A percentile compares a stretch with the other conserved stretches of the same genome.
Conservation (phyloP, 2,888 invertebrate genomes). For the Diplolepis rosae region DNA sequence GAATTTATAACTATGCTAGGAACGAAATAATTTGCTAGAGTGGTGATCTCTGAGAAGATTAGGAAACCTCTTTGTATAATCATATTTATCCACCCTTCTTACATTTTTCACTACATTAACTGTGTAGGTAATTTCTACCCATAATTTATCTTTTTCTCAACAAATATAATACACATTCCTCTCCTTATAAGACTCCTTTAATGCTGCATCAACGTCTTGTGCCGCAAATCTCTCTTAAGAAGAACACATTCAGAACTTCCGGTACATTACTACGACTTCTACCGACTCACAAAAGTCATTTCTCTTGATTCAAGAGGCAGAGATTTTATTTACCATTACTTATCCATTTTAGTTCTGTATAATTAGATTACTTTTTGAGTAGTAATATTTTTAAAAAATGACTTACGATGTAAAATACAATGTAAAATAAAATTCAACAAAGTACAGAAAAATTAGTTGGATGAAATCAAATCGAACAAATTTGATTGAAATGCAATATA, state of each 20-base stretch:
- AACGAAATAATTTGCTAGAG: neutral
- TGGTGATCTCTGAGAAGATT: neutral
- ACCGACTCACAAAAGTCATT: neutral
- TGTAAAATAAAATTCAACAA: too few relatives aligned
- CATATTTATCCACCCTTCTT: neutral
- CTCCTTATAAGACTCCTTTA: neutral
- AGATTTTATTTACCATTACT: too few relatives aligned
- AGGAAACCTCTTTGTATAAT: neutral
- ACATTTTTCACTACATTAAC: neutral
- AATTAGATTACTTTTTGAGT: too few relatives aligned
- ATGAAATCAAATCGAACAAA: too few relatives aligned
- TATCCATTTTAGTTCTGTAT: too few relatives aligned
- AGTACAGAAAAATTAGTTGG: too few relatives aligned
- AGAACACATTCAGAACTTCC: neutral
- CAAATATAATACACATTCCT: neutral
- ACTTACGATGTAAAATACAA: too few relatives aligned
- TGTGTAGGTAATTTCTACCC: neutral
- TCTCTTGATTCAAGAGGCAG: neutral
- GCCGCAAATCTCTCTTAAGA: neutral
- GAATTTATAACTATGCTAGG: too few relatives aligned
- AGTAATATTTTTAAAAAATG: too few relatives aligned
- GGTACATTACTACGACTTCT: neutral
- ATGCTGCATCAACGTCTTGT: neutral
- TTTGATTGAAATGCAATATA: too few relatives aligned
- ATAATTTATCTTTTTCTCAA: neutral